Conservation (phyloP, 2,797 vertebrate species). For the Squalus acanthias region DNA sequence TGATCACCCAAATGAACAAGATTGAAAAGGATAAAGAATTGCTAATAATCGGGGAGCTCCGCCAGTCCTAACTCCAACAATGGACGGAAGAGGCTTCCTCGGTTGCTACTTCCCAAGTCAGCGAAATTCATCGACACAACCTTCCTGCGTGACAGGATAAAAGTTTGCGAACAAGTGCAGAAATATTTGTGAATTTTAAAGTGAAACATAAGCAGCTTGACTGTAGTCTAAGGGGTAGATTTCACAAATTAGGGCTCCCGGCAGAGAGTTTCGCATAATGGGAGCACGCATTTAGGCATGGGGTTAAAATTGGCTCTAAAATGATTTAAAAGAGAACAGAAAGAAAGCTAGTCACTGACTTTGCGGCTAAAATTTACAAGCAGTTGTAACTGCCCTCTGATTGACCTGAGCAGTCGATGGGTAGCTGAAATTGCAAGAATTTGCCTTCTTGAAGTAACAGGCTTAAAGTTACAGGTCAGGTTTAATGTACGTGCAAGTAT, state of each 20-base stretch:
- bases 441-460: neutral
- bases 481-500: neutral
- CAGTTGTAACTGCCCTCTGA: too few species aligned
- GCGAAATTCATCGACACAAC: too few species aligned
- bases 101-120: too few species aligned
- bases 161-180: neutral
- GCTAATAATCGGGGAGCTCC: neutral
- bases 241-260: neutral
- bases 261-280: too few species aligned
- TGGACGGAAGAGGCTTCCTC: neutral
- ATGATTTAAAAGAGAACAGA: neutral
- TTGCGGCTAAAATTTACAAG: neutral
- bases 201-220: neutral
- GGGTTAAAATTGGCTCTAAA: neutral
- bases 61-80: neutral
- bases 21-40: neutral
- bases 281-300: neutral
- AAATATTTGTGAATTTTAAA: neutral
- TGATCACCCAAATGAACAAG: neutral
- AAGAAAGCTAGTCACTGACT: neutral
- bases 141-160: neutral
- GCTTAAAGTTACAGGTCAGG: neutral
- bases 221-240: neutral
- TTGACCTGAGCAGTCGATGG: neutral
- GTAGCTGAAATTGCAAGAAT: neutral